These are phyloP conservation scores for Drosophila kanapiae DNA, from an alignment of 1,140 invertebrate genomes.

Conservation along the genomic window DNA sequence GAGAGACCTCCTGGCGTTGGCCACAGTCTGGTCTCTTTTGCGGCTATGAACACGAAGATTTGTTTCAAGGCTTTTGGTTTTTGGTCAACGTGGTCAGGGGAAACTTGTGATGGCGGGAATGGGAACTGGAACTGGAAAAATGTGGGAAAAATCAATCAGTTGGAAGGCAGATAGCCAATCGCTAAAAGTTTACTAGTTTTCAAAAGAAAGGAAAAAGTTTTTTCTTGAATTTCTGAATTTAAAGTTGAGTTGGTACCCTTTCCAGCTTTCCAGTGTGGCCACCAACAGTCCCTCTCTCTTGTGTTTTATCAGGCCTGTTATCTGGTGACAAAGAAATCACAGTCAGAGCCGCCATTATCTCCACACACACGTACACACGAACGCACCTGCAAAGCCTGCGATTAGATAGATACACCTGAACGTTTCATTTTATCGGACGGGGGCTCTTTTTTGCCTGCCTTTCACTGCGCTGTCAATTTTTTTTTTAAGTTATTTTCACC, in stretches of 20 bases:
- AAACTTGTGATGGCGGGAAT: conserved; percentile 6
- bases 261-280: neutral
- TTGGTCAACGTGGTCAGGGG: no score
- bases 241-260: no score
- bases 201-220: no score
- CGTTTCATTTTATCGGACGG: conserved; percentile 41
- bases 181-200: no score
- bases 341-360: conserved; percentile 50
- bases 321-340: conserved; percentile 51
- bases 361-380: conserved; percentile 2
- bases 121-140: conserved; percentile 13
- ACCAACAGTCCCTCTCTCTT: neutral
- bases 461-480: conserved; percentile 41
- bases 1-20: neutral
- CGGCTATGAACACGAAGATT: conserved; percentile 6
- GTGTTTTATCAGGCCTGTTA: conserved; percentile 36
- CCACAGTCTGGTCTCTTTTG: conserved; percentile 31
- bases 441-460: conserved; percentile 11
- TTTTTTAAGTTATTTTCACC: conserved; percentile 35
- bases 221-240: no score
- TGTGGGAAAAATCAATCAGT: conserved; percentile 1
- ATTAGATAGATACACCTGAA: conserved; percentile 59
- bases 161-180: no score
- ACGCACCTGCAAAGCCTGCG: conserved; percentile 29
- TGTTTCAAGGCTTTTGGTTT: no score